Conservation (phyloP, 2,797 vertebrate species). For the Nothura maculosa region DNA sequence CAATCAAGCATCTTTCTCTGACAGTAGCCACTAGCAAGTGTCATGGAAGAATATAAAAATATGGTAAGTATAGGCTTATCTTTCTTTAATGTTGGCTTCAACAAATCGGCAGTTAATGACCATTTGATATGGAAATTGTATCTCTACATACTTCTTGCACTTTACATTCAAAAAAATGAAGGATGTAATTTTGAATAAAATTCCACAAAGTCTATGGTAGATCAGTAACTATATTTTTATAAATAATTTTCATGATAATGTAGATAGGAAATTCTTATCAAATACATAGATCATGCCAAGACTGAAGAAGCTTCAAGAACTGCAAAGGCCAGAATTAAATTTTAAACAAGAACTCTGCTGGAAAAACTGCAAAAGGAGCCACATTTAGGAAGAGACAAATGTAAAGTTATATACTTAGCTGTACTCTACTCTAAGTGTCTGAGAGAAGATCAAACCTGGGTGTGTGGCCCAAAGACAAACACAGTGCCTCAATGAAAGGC, state of each 20-base stretch:
- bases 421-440: not conserved
- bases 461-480: not conserved
- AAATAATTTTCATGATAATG: not conserved
- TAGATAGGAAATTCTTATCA: not conserved
- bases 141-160: not conserved
- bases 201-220: not conserved
- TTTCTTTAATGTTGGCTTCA: not conserved
- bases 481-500: not conserved
- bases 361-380: not conserved
- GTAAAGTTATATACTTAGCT: not conserved
- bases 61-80: not conserved
- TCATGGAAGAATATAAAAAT: not conserved
- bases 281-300: not conserved
- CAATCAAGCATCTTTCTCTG: not conserved
- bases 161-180: not conserved
- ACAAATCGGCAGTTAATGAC: not conserved
- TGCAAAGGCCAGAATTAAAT: not conserved
- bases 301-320: not conserved
- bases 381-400: not conserved
- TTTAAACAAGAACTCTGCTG: not conserved
- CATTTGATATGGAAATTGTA: not conserved
- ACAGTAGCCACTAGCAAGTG: not conserved
- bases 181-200: not conserved
- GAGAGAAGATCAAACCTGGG: not conserved
- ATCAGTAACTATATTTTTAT: not conserved